A percentile compares a stretch with the other conserved stretches of the same genome.
phyloP scores from a whole-genome alignment of 2,113 vertebrate species.

The Carassius carassius region DNA sequence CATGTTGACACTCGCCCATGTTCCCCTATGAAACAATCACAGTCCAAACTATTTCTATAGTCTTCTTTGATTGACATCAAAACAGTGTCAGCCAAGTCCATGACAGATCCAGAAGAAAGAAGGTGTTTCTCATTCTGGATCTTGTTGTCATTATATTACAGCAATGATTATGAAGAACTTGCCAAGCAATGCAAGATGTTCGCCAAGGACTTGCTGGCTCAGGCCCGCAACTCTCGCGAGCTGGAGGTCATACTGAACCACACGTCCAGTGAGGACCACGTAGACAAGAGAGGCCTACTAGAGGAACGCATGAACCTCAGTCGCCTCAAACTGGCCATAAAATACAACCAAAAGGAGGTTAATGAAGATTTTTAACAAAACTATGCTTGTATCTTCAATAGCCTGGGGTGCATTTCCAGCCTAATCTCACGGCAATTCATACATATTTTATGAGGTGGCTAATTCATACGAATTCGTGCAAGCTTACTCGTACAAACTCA shows the following conservation, averaged over 20 bases:
- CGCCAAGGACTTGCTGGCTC: constrained; percentile 97
- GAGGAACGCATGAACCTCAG: constrained; percentile 99
- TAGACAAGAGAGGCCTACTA: constrained; percentile 91
- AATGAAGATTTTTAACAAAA: constrained; percentile 6
- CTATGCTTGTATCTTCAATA: not conserved
- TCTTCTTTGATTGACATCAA: too few species aligned
- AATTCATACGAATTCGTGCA: too few species aligned
- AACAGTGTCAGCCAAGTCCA: too few species aligned
- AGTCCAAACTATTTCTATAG: too few species aligned
- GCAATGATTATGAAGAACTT: constrained; percentile 97
- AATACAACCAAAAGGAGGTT: constrained; percentile 99
- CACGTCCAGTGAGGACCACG: constrained; percentile 88
- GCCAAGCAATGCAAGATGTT: constrained; percentile 99
- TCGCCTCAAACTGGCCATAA: constrained; percentile 97
- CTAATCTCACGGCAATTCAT: too few species aligned
- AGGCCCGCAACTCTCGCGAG: constrained; percentile 97
- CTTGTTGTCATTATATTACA: constrained; percentile 60
- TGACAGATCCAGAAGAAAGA: not conserved
- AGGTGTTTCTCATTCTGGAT: not conserved
- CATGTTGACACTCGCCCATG: too few species aligned
- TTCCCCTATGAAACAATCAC: too few species aligned
- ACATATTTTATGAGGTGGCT: too few species aligned
- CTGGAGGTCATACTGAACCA: constrained; percentile 98
- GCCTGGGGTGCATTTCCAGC: not conserved
- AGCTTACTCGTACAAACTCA: too few species aligned